These are phyloP conservation scores for Papilio glaucus DNA, from an alignment of 1,140 invertebrate genomes.

Conservation along the genomic window DNA sequence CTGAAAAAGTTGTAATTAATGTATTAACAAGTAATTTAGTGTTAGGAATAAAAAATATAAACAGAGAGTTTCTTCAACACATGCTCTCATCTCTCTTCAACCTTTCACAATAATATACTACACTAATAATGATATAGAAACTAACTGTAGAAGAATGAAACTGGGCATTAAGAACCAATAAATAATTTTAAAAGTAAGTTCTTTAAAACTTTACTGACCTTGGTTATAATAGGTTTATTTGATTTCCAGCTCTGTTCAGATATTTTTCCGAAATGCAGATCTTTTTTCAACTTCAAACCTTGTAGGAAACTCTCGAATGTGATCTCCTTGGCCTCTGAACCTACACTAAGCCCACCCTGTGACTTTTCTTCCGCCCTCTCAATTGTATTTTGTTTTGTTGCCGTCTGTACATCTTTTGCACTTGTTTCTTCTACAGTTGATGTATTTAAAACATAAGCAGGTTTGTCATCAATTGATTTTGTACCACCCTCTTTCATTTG, in stretches of 20 bases:
- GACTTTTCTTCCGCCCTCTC: slow-evolving; percentile 58
- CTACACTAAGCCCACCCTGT: slow-evolving; percentile 54
- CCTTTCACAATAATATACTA: too few relatives aligned
- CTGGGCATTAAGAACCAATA: too few relatives aligned
- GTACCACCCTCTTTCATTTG: slow-evolving; percentile 47
- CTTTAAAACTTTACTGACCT: slow-evolving; percentile 55
- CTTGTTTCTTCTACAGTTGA: slow-evolving; percentile 58
- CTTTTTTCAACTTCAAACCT: slow-evolving; percentile 73
- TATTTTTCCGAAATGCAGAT: slow-evolving; percentile 74
- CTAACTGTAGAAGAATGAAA: too few relatives aligned
- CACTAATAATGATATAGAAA: too few relatives aligned
- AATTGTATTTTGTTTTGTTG: slow-evolving; percentile 43
- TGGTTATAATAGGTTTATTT: slow-evolving; percentile 70
- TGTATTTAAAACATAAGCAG: slow-evolving; percentile 50
- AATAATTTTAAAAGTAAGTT: too few relatives aligned
- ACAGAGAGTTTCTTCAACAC: too few relatives aligned
- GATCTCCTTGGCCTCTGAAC: slow-evolving; percentile 67
- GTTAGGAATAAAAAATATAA: too few relatives aligned
- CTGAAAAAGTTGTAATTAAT: too few relatives aligned
- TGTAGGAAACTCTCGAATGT: slow-evolving; percentile 70
- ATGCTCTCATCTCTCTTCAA: too few relatives aligned
- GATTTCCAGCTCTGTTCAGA: slow-evolving; percentile 73
- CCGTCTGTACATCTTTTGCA: slow-evolving; percentile 40
- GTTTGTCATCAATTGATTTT: slow-evolving; percentile 39
- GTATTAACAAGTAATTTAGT: too few relatives aligned